Evolutionary conservation across 2,797 vertebrate species (phyloP).

Genomic region (Gobionotothen gibberifrons): DNA sequence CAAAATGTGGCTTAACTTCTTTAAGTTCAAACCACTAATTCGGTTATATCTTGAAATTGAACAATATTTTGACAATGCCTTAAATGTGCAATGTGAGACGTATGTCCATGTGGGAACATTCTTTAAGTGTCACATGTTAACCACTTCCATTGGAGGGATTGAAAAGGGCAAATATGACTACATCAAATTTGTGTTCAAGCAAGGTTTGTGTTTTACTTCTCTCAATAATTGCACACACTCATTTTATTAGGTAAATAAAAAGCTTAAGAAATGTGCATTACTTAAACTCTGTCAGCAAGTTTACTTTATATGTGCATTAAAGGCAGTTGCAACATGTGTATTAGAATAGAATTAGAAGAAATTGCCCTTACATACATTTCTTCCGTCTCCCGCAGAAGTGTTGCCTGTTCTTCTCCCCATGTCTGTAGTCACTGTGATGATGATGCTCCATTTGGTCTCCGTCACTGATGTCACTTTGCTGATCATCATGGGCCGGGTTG

Average conservation of each 20-base stretch:
- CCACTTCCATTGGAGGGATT: conserved; percentile 14
- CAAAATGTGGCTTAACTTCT: conserved; percentile 9
- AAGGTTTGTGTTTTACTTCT: not conserved
- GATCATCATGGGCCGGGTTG: conserved; percentile 7
- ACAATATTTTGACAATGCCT: conserved; percentile 20
- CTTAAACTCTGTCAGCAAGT: not conserved
- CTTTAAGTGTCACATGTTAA: conserved; percentile 37
- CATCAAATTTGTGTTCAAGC: not conserved
- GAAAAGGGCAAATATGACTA: conserved; percentile 26
- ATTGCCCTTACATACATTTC: conserved; percentile 95
- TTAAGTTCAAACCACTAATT: conserved; percentile 36
- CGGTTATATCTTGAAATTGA: conserved; percentile 28
- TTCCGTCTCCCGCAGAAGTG: conserved; percentile 94
- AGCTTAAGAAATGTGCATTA: not conserved
- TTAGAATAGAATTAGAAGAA: conserved; percentile 59
- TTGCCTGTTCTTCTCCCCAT: conserved; percentile 77
- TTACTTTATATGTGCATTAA: not conserved
- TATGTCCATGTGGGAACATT: conserved; percentile 17
- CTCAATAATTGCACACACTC: not conserved
- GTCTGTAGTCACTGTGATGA: conserved; percentile 57
- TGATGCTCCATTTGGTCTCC: conserved; percentile 20
- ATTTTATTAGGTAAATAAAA: conserved; percentile 8
- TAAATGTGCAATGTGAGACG: conserved; percentile 25
- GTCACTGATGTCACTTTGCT: conserved; percentile 22
- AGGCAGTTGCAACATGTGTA: conserved; percentile 14